These are phyloP conservation scores for Hexactinellida sp. DNA, from an alignment of 37 sponge, comb jelly and placozoan species.

Conservation along the genomic window DNA sequence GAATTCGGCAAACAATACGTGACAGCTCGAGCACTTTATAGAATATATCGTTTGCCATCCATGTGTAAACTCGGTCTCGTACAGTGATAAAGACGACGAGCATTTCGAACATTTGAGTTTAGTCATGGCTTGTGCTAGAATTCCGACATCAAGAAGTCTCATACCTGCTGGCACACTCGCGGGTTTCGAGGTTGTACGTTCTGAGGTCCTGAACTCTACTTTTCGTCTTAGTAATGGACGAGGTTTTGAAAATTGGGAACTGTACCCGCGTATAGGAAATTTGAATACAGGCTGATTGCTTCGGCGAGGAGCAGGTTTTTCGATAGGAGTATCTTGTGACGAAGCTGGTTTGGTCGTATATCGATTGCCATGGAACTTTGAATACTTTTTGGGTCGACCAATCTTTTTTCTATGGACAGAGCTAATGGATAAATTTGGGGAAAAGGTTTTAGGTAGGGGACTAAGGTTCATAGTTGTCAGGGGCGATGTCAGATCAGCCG, in stretches of 20 bases:
- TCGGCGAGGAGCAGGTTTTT: not conserved
- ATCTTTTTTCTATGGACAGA: not conserved
- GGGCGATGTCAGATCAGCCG: too few relatives aligned
- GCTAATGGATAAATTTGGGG: not conserved
- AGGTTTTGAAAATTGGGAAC: not conserved
- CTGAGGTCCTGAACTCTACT: not conserved
- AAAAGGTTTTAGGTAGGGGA: too few relatives aligned
- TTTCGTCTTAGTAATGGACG: not conserved
- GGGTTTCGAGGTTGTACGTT: not conserved
- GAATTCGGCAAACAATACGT: not conserved
- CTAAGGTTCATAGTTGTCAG: too few relatives aligned
- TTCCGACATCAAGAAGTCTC: not conserved
- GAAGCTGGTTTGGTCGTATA: not conserved
- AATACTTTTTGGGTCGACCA: not conserved
- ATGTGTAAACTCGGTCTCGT: not conserved
- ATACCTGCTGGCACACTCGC: not conserved
- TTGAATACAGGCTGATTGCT: not conserved
- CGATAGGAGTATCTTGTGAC: not conserved
- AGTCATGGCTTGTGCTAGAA: not conserved
- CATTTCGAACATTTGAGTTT: not conserved
- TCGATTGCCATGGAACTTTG: not conserved
- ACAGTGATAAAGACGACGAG: not conserved
- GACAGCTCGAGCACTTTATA: not conserved
- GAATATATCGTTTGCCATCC: not conserved
- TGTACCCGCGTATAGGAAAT: not conserved